Evolutionary conservation across 2,888 invertebrate genomes (phyloP).

Genomic region (Cheilosia vernalis): DNA sequence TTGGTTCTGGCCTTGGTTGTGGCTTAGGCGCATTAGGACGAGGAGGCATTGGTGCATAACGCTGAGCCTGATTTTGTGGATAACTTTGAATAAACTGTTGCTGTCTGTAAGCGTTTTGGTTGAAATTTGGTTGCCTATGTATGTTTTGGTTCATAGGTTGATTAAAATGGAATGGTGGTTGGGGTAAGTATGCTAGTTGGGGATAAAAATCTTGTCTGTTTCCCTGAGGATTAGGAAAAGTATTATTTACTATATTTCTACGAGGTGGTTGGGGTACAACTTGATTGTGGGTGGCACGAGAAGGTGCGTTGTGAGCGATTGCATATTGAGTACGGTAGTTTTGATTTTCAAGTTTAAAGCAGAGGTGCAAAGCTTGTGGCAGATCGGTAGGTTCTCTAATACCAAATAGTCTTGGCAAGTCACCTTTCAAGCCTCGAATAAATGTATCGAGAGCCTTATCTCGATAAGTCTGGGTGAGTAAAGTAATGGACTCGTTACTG

Average conservation of each 20-base stretch:
- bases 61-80: background rate
- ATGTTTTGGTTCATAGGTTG: background rate
- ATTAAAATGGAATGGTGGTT: background rate
- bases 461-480: no score
- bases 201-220: slow-evolving; percentile 6
- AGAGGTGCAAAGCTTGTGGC: no score
- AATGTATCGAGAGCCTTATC: no score
- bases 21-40: slow-evolving; percentile 1
- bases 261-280: background rate
- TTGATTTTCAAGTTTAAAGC: no score
- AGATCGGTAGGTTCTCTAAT: no score
- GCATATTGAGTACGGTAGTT: no score
- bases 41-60: slow-evolving; percentile 1
- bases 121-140: slow-evolving; percentile 2
- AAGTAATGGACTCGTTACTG: no score
- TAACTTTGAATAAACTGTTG: slow-evolving; percentile 7
- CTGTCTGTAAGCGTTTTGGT: background rate
- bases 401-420: no score
- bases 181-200: slow-evolving; percentile 17
- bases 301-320: no score
- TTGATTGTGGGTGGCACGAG: no score
- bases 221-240: background rate
- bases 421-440: no score
- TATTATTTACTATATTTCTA: background rate
- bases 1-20: slow-evolving; percentile 1